These are phyloP conservation scores for Nomada lathburiana DNA, from an alignment of 2,888 invertebrate genomes.

Conservation along the genomic window DNA sequence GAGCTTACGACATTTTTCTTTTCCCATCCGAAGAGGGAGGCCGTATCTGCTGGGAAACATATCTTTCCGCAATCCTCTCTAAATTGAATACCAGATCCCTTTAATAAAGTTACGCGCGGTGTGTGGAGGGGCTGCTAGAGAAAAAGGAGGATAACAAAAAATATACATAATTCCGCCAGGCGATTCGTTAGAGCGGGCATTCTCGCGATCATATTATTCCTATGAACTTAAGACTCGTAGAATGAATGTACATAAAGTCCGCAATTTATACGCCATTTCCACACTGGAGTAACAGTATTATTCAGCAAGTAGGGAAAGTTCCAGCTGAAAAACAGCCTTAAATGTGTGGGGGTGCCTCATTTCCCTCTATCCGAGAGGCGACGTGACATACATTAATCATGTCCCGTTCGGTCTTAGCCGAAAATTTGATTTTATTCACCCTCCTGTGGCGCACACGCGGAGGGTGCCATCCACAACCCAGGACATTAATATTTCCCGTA, in stretches of 20 bases:
- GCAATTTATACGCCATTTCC: constrained; percentile 49
- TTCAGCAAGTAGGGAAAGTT: constrained; percentile 45
- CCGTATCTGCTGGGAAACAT: constrained; percentile 52
- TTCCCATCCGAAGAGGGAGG: constrained; percentile 42
- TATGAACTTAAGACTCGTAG: not conserved
- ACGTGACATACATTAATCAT: constrained; percentile 73
- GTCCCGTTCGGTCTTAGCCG: constrained; percentile 61
- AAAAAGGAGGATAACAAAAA: not conserved
- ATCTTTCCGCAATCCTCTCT: constrained; percentile 65
- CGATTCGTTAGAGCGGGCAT: constrained; percentile 49
- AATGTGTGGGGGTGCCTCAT: constrained; percentile 57
- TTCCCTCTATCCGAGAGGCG: constrained; percentile 60
- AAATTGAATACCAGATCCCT: constrained; percentile 72
- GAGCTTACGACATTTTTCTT: constrained; percentile 51
- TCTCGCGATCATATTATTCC: constrained; percentile 12
- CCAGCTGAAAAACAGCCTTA: constrained; percentile 59
- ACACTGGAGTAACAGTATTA: constrained; percentile 29
- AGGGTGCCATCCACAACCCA: constrained; percentile 24
- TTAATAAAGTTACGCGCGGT: constrained; percentile 63
- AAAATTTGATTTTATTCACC: constrained; percentile 73
- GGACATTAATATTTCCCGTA: constrained; percentile 58
- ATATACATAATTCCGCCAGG: constrained; percentile 41
- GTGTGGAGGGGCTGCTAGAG: not conserved
- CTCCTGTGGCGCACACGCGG: constrained; percentile 31
- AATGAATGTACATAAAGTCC: constrained; percentile 22